These are phyloP conservation scores for Brachyptera putata DNA, from an alignment of 2,888 invertebrate genomes.

Conservation along the genomic window DNA sequence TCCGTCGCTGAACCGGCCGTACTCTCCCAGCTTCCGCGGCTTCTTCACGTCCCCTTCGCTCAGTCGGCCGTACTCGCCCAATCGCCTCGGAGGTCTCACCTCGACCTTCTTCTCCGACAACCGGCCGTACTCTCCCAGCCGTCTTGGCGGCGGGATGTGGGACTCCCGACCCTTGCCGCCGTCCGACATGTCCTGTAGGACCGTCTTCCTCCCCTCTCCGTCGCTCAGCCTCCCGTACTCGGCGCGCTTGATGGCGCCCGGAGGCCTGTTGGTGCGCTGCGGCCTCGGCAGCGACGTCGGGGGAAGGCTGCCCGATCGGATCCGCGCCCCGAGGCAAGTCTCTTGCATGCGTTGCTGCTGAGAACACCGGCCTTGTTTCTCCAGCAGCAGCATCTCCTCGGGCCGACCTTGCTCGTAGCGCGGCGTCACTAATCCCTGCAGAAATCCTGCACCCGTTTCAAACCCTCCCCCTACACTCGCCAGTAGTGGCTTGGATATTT, in stretches of 20 bases:
- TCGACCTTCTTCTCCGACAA: conserved; percentile 41
- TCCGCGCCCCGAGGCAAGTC: conserved; percentile 31
- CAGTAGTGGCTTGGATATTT: conserved; percentile 70
- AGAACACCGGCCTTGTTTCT: conserved; percentile 71
- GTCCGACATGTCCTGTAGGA: conserved; percentile 24
- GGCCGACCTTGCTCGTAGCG: conserved; percentile 43
- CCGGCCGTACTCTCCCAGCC: conserved; percentile 1
- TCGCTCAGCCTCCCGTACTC: conserved; percentile 63
- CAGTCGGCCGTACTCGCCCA: conserved; percentile 40
- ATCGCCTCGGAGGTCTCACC: conserved; percentile 13
- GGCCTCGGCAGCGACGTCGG: conserved; percentile 70
- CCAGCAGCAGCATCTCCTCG: conserved; percentile 68
- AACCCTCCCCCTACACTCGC: conserved; percentile 54
- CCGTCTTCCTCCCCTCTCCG: conserved; percentile 40
- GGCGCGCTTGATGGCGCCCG: conserved; percentile 42
- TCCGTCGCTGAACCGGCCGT: conserved; percentile 54
- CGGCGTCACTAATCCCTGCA: conserved; percentile 45
- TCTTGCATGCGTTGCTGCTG: conserved; percentile 66
- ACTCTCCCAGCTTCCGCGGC: conserved; percentile 54
- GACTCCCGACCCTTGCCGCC: conserved; percentile 4
- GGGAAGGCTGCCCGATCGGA: conserved; percentile 57
- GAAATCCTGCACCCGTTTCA: conserved; percentile 35
- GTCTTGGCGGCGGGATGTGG: neutral
- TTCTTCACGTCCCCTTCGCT: conserved; percentile 42
- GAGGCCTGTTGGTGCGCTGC: conserved; percentile 37